Evolutionary conservation across 2,888 invertebrate genomes (phyloP).

Genomic region (Drosophila fungiperda): DNA sequence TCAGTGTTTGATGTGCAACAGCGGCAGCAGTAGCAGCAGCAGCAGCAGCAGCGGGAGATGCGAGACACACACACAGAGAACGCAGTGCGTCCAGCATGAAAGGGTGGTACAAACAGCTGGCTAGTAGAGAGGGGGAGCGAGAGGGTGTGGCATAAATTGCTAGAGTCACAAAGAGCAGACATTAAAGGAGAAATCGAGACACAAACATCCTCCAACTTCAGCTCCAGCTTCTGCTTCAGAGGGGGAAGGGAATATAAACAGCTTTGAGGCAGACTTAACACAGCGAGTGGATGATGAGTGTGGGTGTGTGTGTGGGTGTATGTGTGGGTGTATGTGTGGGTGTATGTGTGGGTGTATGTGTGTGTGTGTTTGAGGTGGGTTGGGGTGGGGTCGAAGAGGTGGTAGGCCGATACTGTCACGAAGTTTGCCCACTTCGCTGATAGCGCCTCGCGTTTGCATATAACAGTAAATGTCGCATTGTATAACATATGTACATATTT

Average conservation of each 20-base stretch:
- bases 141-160: not conserved
- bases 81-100: conserved; percentile 4
- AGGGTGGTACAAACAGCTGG: not conserved
- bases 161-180: not conserved
- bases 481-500: conserved; percentile 16
- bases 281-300: not conserved
- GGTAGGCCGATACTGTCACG: not conserved
- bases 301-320: not conserved
- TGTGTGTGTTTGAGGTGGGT: not conserved
- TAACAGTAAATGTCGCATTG: conserved; percentile 19
- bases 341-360: not conserved
- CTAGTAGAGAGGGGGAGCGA: not conserved
- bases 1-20: conserved; percentile 15
- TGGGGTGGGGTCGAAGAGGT: not conserved
- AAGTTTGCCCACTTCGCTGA: conserved; percentile 22
- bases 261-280: conserved; percentile 1
- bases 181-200: conserved; percentile 16
- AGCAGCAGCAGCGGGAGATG: not conserved
- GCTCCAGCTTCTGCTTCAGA: not conserved
- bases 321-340: not conserved
- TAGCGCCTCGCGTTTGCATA: conserved; percentile 42
- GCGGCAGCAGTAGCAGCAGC: conserved; percentile 9
- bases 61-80: conserved; percentile 5
- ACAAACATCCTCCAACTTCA: conserved; percentile 16
- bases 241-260: not conserved